phyloP scores from a whole-genome alignment of 2,797 vertebrate species.

The Leuciscus waleckii region DNA sequence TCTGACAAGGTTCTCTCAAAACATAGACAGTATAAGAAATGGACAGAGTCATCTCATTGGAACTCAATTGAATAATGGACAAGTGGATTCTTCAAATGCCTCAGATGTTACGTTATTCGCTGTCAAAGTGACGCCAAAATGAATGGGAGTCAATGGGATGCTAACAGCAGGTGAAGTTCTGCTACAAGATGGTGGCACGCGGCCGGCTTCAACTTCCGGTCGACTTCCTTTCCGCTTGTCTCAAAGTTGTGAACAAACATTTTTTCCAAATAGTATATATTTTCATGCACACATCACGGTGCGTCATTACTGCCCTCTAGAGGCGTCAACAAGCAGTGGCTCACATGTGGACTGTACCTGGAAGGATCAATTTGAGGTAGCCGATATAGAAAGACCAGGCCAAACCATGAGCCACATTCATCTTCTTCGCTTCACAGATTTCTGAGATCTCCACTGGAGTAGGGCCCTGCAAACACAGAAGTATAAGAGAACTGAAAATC shows the following conservation, averaged over 20 bases:
- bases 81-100: no score
- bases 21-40: no score
- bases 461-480: constrained; percentile 69
- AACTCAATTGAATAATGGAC: no score
- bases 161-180: no score
- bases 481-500: neutral
- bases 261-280: neutral
- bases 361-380: constrained; percentile 87
- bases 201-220: no score
- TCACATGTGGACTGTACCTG: constrained; percentile 71
- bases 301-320: constrained; percentile 15
- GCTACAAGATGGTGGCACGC: no score
- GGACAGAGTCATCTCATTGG: no score
- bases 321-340: neutral
- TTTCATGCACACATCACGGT: neutral
- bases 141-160: no score
- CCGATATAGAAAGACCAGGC: constrained; percentile 92
- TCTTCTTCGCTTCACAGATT: constrained; percentile 82
- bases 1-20: neutral
- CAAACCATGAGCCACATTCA: constrained; percentile 88
- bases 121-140: no score
- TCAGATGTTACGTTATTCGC: no score
- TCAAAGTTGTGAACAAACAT: neutral
- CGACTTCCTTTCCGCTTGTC: no score
- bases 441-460: constrained; percentile 82